Evolutionary conservation across 2,113 vertebrate genomes (phyloP).

Genomic region (Pollimyrus isidori): DNA sequence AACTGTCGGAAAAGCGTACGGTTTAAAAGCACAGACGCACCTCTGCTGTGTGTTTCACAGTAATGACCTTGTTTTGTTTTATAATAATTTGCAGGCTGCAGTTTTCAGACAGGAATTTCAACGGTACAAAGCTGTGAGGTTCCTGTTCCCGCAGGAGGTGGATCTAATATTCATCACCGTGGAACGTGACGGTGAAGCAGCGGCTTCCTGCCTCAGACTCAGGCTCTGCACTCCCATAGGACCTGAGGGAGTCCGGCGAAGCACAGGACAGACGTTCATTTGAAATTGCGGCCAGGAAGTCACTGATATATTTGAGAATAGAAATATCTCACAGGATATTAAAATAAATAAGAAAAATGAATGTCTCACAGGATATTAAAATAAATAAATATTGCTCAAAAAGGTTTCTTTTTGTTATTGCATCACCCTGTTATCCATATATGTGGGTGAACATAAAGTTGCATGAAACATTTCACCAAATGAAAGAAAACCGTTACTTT

Average conservation of each 20-base stretch:
- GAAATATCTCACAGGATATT: not conserved
- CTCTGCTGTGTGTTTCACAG: not conserved
- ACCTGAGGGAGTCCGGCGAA: not conserved
- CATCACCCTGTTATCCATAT: not conserved
- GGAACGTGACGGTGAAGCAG: not conserved
- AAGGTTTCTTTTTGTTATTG: not conserved
- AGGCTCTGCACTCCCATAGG: not conserved
- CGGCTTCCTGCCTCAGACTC: conserved; percentile 9
- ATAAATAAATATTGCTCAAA: not conserved
- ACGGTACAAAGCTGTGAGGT: not conserved
- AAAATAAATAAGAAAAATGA: not conserved
- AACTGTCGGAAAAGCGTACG: not conserved
- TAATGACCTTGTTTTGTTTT: conserved; percentile 2
- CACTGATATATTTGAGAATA: not conserved
- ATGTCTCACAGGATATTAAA: not conserved
- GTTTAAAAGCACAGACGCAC: not conserved
- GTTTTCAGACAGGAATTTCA: not conserved
- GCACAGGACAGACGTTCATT: not conserved
- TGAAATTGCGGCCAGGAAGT: not conserved
- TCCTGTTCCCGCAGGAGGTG: not conserved
- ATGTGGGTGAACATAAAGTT: not conserved
- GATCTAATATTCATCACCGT: conserved; percentile 1
- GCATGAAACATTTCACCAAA: not conserved
- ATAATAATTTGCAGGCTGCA: conserved; percentile 10
- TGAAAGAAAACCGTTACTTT: not conserved